Conservation (phyloP, 30 jellyfish, hydroid and myxozoan species). For the Catostylus mosaicus region DNA sequence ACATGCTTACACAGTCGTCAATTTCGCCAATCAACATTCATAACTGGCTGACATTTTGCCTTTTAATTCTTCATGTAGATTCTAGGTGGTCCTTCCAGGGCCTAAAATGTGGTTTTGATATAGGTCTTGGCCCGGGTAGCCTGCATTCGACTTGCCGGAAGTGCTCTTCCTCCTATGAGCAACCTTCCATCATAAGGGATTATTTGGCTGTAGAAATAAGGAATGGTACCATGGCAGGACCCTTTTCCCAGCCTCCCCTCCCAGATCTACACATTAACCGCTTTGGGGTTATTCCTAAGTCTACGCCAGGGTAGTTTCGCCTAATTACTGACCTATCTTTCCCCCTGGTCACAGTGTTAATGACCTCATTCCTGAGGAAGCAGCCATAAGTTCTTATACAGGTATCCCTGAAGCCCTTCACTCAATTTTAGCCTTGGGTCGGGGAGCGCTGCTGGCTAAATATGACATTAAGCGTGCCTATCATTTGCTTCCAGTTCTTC, state of each 20-base stretch:
- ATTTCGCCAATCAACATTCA: slow-evolving; percentile 10
- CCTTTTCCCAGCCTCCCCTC: slow-evolving; percentile 57
- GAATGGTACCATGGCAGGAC: slow-evolving; percentile 73
- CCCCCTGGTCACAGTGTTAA: slow-evolving; percentile 48
- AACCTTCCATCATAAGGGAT: slow-evolving; percentile 28
- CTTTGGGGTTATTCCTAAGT: slow-evolving; percentile 45
- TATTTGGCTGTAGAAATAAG: slow-evolving; percentile 51
- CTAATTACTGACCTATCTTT: slow-evolving; percentile 40
- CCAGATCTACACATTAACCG: slow-evolving; percentile 39
- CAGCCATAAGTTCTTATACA: no score
- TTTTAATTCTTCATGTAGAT: background rate
- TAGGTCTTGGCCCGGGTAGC: background rate
- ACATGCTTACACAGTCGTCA: background rate
- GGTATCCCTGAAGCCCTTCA: no score
- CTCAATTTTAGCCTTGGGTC: no score
- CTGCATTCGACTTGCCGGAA: slow-evolving; percentile 48
- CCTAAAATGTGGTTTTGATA: background rate
- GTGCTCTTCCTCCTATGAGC: slow-evolving; percentile 42
- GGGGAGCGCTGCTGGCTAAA: slow-evolving; percentile 43
- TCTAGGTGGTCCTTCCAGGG: background rate
- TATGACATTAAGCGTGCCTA: no score
- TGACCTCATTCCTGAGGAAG: slow-evolving; percentile 23
- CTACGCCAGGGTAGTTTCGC: background rate
- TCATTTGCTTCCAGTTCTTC: slow-evolving; percentile 43
- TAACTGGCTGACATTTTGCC: slow-evolving; percentile 9